Conservation (phyloP, 2,113 vertebrate species). For the Numida meleagris region DNA sequence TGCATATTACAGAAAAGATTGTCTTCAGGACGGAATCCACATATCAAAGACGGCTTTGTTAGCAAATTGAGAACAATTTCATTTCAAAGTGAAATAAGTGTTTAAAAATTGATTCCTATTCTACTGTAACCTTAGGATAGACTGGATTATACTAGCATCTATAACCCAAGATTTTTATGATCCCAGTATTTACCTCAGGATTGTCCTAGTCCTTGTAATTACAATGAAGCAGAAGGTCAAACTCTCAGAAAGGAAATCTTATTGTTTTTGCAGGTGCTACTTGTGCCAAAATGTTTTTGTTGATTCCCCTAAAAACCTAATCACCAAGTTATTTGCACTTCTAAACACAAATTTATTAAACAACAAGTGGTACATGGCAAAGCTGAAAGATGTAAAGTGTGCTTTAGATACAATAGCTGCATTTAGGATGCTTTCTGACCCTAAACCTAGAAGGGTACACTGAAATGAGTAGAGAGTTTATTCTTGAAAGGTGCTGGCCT, state of each 20-base stretch:
- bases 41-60: neutral
- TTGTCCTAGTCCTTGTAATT: neutral
- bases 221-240: neutral
- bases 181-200: neutral
- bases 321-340: neutral
- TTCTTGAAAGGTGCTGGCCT: conserved; percentile 70
- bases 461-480: conserved; percentile 66
- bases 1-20: conserved; percentile 10
- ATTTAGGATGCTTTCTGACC: conserved; percentile 37
- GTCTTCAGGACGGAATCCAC: neutral
- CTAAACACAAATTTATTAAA: neutral
- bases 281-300: neutral
- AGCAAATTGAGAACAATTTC: neutral
- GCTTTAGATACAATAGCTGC: neutral
- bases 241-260: neutral
- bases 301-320: neutral
- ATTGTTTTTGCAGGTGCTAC: neutral
- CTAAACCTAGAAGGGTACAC: conserved; percentile 14
- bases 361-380: neutral
- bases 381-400: neutral
- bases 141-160: neutral
- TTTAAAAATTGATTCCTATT: neutral
- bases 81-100: neutral
- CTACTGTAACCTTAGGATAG: neutral
- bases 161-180: neutral